Conservation (phyloP, 2,797 vertebrate species). For the Sphenodon punctatus region DNA sequence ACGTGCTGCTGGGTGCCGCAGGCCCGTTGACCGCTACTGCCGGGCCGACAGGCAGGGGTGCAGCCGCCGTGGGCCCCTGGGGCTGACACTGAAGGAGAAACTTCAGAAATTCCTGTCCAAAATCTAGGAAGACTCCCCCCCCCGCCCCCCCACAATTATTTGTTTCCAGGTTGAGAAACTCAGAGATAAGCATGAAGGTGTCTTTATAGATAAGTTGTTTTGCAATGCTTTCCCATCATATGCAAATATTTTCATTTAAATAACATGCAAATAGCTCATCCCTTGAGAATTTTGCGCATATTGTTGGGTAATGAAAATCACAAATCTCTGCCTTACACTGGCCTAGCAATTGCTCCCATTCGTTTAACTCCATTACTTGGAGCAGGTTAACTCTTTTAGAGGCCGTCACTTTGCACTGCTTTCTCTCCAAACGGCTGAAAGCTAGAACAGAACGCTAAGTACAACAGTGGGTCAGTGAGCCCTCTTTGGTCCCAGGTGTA, state of each 20-base stretch:
- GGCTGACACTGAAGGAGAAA: too few relatives aligned
- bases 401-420: neutral
- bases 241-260: slow-evolving; percentile 32
- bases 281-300: neutral
- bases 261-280: slow-evolving; percentile 25
- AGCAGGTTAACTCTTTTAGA: neutral
- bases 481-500: slow-evolving; percentile 7
- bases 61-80: too few relatives aligned
- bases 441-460: neutral
- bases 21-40: too few relatives aligned
- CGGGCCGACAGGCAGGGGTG: too few relatives aligned
- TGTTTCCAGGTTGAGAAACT: neutral
- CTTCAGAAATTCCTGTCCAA: too few relatives aligned
- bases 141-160: neutral
- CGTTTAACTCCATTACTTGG: neutral
- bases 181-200: slow-evolving; percentile 52
- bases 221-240: slow-evolving; percentile 42
- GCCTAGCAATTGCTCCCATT: slow-evolving; percentile 7
- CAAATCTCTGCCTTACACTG: neutral
- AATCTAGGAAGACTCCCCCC: neutral
- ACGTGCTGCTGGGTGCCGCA: too few relatives aligned
- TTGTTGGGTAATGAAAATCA: neutral
- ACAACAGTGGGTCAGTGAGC: neutral
- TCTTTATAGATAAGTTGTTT: neutral
- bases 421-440: neutral